Conservation (phyloP, 2,113 vertebrate genomes). For the Willisornis vidua region DNA sequence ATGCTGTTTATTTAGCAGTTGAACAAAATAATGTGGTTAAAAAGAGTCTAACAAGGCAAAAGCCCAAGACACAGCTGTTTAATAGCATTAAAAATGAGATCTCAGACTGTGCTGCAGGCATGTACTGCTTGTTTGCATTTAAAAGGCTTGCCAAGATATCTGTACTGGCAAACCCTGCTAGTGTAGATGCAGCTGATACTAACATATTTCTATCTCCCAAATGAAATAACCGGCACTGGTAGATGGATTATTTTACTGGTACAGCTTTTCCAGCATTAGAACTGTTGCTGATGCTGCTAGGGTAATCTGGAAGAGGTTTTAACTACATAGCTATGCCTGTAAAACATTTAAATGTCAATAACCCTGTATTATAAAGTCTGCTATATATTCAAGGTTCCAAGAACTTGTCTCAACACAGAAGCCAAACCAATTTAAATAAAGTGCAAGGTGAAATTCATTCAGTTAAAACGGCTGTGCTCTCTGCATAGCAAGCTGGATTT, state of each 20-base stretch:
- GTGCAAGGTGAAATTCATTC: background rate
- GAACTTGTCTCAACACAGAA: constrained; percentile 21
- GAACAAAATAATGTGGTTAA: constrained; percentile 76
- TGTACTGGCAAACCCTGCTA: background rate
- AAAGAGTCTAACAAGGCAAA: constrained; percentile 71
- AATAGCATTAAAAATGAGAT: constrained; percentile 72
- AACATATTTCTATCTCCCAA: background rate
- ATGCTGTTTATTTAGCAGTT: constrained; percentile 75
- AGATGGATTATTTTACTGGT: background rate
- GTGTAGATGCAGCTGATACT: constrained; percentile 34
- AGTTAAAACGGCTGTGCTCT: background rate
- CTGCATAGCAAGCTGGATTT: background rate
- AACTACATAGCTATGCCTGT: background rate
- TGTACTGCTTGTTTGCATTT: constrained; percentile 51
- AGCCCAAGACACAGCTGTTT: constrained; percentile 66
- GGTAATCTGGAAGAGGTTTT: background rate
- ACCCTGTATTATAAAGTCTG: background rate
- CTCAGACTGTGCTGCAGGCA: constrained; percentile 54
- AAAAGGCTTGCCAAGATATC: constrained; percentile 5
- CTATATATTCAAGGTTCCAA: background rate
- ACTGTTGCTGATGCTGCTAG: background rate
- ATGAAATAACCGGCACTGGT: background rate
- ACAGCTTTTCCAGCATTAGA: background rate
- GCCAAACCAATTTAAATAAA: constrained; percentile 32
- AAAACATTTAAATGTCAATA: background rate